Base-by-base conservation (phyloP, 1,140 invertebrate genomes). In the Drosophila paulistorum region DNA sequence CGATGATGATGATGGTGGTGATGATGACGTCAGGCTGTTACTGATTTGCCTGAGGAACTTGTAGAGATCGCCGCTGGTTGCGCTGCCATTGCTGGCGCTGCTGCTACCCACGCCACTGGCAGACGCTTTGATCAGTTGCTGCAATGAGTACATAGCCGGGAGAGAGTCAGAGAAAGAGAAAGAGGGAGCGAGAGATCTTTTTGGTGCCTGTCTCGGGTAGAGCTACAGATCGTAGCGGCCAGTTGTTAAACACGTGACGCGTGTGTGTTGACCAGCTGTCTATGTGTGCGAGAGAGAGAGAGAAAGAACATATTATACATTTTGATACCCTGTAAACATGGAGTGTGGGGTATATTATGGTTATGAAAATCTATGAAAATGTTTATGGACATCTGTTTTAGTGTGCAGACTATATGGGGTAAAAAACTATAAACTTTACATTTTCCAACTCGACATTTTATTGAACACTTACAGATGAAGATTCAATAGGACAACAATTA, bases 91-190 rank as follows among this genome's bases (percentile, higher is more conserved):
- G 17, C 45, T 74, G 71, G 65, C 59, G 30, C 20, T 65, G 41
- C 20, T 60, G 75, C 67, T 60, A 45, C 70, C 42, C 23, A 54
- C 39, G 67, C 63, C 72, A 58, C 61, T 68, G 17, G 68, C 65
- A 23, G 80, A 69, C 57, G 80, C 82, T 81, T 89, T 84, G 74
- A 90, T 77, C 76, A 91, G 51, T 76, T 91, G 90, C 78, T 91
- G 90, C 65, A 80, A 73, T 23, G 90, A 89, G 71, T 83, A 79
- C 90, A 91, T 91, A 45, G 42, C 54, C 39, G 51, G 35, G 60
- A 65, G 7, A 17, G 41, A 35, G 63, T 26, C 3, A 65, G 33
- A 23, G 37, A 26, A 65, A 61, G 3, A 14, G 41, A 26, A 65
- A 61, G 3, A 14, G 41, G 20, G 60, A 65, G 7, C 13, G 41